Evolutionary conservation across 2,888 invertebrate genomes (phyloP).

Genomic region (Plagodis pulveraria): DNA sequence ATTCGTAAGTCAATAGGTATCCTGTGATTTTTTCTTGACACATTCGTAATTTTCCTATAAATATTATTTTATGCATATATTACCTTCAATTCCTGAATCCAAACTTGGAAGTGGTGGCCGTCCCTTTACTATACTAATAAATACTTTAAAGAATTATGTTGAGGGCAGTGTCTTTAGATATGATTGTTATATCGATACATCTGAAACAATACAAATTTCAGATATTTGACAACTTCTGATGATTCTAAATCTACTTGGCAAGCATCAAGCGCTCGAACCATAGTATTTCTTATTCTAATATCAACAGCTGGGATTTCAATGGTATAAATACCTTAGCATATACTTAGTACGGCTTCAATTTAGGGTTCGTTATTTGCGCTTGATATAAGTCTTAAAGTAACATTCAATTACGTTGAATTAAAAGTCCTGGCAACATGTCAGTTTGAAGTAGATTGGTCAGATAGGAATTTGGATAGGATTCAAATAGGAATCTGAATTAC

Average conservation of each 20-base stretch:
- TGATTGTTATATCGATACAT: conserved; percentile 24
- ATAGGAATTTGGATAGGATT: too few relatives aligned
- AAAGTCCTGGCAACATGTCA: conserved; percentile 17
- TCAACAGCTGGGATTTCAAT: conserved; percentile 31
- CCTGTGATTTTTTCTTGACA: too few relatives aligned
- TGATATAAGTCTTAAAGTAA: conserved; percentile 21
- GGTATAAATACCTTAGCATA: conserved; percentile 21
- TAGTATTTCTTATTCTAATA: conserved; percentile 23
- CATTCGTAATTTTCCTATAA: neutral
- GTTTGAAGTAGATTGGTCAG: neutral
- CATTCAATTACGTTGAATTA: conserved; percentile 15
- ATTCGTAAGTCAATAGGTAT: too few relatives aligned
- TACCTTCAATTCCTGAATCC: too few relatives aligned
- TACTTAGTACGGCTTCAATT: conserved; percentile 20
- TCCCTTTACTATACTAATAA: too few relatives aligned
- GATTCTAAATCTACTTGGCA: conserved; percentile 11
- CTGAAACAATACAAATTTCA: conserved; percentile 11
- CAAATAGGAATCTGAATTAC: too few relatives aligned
- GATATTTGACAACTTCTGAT: conserved; percentile 32
- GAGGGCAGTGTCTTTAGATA: conserved; percentile 36
- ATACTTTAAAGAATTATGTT: neutral
- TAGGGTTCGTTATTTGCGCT: conserved; percentile 28
- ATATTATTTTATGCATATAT: neutral
- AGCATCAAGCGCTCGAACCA: conserved; percentile 31
- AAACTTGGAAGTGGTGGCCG: too few relatives aligned